phyloP scores from a whole-genome alignment of 2,797 vertebrate species.

The Xerus rutilus region DNA sequence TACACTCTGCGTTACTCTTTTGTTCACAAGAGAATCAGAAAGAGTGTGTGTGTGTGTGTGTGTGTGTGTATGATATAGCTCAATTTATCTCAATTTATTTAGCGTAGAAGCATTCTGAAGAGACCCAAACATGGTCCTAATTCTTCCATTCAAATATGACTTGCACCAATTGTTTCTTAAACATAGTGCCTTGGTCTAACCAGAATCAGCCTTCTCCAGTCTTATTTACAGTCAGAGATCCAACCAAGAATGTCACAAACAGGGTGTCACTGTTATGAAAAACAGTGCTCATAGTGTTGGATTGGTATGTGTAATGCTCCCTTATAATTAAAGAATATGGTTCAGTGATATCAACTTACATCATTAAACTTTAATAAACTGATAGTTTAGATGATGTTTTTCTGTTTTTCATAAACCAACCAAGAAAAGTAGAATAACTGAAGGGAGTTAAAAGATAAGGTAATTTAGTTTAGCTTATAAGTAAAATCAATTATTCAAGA shows the following conservation, averaged over 20 bases:
- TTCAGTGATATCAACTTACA: neutral
- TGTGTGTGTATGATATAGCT: neutral
- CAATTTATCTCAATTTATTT: neutral
- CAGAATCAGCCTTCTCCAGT: neutral
- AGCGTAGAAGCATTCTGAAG: neutral
- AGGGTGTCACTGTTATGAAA: neutral
- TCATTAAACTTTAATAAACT: slow-evolving; percentile 14
- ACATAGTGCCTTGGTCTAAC: neutral
- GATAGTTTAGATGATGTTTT: neutral
- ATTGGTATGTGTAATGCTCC: neutral
- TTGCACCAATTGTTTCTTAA: neutral
- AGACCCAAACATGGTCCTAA: neutral
- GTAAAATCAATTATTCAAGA: slow-evolving; percentile 27
- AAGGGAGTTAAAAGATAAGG: slow-evolving; percentile 1
- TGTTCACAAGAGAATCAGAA: neutral
- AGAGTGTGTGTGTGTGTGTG: neutral
- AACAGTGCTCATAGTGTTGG: neutral
- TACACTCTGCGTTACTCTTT: neutral
- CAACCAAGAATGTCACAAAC: neutral
- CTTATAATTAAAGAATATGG: neutral
- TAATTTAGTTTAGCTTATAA: slow-evolving; percentile 14
- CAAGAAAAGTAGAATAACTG: neutral
- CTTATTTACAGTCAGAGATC: neutral
- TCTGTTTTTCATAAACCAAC: neutral
- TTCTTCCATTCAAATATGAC: neutral